Evolutionary conservation across 1,140 invertebrate species (phyloP).

Genomic region (Drosophila nasuta): DNA sequence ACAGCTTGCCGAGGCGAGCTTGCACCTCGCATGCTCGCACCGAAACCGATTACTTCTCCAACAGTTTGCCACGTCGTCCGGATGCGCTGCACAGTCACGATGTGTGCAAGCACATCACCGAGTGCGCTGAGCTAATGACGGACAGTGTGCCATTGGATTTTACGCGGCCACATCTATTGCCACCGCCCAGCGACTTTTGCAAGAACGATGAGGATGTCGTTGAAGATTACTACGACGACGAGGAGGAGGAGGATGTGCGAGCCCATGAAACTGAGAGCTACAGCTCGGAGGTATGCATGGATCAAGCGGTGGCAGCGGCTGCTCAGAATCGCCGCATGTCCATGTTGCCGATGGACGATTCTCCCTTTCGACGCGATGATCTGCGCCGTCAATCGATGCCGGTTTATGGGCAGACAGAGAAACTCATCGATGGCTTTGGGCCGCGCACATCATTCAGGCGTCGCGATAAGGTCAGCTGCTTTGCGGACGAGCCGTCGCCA

Average conservation of each 20-base stretch:
- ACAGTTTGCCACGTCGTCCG: constrained; percentile 72
- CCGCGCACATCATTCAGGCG: constrained; percentile 70
- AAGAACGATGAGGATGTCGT: constrained; percentile 64
- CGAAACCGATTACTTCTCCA: constrained; percentile 75
- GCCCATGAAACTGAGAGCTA: constrained; percentile 66
- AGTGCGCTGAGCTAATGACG: constrained; percentile 72
- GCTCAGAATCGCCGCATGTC: constrained; percentile 68
- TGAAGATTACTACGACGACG: constrained; percentile 85
- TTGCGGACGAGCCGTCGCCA: constrained; percentile 54
- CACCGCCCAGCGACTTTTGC: constrained; percentile 77
- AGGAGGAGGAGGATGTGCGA: constrained; percentile 86
- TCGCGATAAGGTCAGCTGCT: constrained; percentile 72
- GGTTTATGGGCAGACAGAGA: constrained; percentile 76
- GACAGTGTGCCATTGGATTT: constrained; percentile 74
- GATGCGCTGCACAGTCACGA: constrained; percentile 68
- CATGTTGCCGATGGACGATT: constrained; percentile 71
- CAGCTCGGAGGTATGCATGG: constrained; percentile 65
- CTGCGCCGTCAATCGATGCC: constrained; percentile 77
- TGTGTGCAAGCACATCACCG: constrained; percentile 77
- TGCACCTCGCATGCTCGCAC: constrained; percentile 73
- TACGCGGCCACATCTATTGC: constrained; percentile 68
- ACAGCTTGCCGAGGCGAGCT: constrained; percentile 74
- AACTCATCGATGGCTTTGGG: constrained; percentile 75
- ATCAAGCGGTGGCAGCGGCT: constrained; percentile 30
- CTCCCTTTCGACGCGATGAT: constrained; percentile 73